phyloP scores from a whole-genome alignment of 2,113 vertebrate species.

The Tamias sibiricus region DNA sequence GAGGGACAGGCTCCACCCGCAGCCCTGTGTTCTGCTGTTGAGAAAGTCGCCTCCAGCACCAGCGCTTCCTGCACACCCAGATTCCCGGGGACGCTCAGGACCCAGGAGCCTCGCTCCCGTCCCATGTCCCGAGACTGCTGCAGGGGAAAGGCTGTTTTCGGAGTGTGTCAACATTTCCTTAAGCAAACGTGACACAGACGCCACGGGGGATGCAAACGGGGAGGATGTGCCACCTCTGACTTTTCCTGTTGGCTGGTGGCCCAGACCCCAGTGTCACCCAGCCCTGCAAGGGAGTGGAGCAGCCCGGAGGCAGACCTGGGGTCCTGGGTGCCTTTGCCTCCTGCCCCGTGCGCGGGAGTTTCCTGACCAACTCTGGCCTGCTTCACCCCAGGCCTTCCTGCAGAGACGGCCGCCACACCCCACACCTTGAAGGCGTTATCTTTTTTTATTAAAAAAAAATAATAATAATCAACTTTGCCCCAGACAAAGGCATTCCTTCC shows the following conservation, averaged over 20 bases:
- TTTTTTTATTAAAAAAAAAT: not conserved
- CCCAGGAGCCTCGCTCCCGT: not conserved
- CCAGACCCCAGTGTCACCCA: no score
- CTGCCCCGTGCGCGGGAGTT: accelerated
- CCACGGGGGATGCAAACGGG: not conserved
- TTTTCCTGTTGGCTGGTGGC: not conserved
- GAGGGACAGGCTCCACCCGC: not conserved
- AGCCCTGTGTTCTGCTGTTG: not conserved
- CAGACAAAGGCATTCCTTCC: no score
- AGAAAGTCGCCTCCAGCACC: not conserved
- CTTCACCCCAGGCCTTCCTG: not conserved
- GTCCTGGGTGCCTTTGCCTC: not conserved
- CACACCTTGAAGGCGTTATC: no score
- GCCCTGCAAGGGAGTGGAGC: not conserved
- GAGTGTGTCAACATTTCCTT: not conserved
- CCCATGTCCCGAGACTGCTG: not conserved
- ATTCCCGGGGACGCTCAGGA: not conserved
- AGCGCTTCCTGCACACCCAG: not conserved
- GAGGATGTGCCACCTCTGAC: not conserved
- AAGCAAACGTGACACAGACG: not conserved
- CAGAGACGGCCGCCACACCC: not conserved
- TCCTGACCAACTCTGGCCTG: not conserved
- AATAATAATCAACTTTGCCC: not conserved
- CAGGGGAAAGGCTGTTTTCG: not conserved
- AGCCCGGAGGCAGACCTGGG: not conserved